Percentiles rank a stretch among this genome's conserved stretches.
Conservation (phyloP, 2,113 vertebrate species). For the Rhabdomys dilectus region DNA sequence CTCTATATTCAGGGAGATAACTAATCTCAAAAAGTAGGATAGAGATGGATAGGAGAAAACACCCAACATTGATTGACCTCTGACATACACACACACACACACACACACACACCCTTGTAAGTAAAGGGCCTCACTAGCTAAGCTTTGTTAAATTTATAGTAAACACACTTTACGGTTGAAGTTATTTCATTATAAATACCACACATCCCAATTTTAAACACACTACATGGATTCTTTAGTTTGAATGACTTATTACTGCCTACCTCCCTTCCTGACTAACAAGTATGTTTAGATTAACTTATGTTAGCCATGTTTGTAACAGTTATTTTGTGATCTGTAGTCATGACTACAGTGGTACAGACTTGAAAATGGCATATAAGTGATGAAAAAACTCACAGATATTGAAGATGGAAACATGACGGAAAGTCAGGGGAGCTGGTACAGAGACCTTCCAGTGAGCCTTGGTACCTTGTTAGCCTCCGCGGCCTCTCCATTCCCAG, state of each 20-base stretch:
- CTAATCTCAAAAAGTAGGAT: background rate
- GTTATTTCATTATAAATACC: background rate
- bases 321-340: background rate
- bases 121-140: background rate
- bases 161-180: background rate
- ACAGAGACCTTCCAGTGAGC: background rate
- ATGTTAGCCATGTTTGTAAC: background rate
- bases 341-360: background rate
- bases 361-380: background rate
- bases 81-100: background rate
- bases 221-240: background rate
- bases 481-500: background rate
- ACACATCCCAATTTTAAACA: conserved; percentile 8
- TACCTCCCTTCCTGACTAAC: background rate
- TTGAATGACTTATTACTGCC: background rate
- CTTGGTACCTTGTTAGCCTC: background rate
- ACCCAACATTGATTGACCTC: background rate
- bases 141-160: background rate
- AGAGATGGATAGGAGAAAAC: background rate
- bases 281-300: background rate
- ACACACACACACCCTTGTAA: background rate
- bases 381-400: background rate
- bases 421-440: background rate
- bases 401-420: background rate
- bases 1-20: background rate